Evolutionary conservation across 2,888 invertebrate genomes (phyloP).

Genomic region (Blera fallax): DNA sequence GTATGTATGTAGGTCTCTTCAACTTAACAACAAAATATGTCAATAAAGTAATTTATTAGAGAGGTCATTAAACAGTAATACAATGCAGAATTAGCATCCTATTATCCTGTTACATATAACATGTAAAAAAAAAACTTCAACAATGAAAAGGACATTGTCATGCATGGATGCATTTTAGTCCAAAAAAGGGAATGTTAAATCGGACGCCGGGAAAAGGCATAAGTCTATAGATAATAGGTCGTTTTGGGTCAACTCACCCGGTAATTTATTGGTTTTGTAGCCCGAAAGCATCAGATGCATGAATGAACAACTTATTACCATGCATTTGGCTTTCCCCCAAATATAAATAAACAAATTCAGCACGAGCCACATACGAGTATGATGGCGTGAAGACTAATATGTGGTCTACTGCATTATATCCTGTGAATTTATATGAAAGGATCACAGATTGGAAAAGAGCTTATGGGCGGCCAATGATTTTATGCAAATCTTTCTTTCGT

Average conservation of each 20-base stretch:
- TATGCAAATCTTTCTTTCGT: too few relatives aligned
- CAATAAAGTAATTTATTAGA: conserved; percentile 62
- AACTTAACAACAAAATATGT: conserved; percentile 16
- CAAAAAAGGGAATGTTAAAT: conserved; percentile 14
- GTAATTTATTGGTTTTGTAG: conserved; percentile 58
- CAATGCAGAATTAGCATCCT: conserved; percentile 60
- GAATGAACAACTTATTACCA: conserved; percentile 51
- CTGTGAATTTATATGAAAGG: not conserved
- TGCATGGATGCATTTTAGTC: conserved; percentile 25
- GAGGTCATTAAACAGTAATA: conserved; percentile 47
- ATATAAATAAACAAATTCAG: conserved; percentile 37
- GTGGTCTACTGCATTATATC: not conserved
- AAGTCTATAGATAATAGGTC: conserved; percentile 8
- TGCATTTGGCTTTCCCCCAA: conserved; percentile 14
- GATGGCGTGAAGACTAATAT: conserved; percentile 55
- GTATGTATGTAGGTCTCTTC: too few relatives aligned
- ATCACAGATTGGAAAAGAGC: not conserved
- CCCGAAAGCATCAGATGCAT: conserved; percentile 34
- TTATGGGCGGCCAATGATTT: too few relatives aligned
- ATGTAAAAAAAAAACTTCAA: not conserved
- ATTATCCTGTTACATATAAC: conserved; percentile 42
- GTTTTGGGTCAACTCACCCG: conserved; percentile 54
- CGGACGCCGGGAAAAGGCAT: not conserved
- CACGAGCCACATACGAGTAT: conserved; percentile 43
- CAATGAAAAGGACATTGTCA: conserved; percentile 39